A percentile compares a stretch with the other conserved stretches of the same genome.
Conservation (phyloP, 2,888 invertebrate genomes). For the Caenorhabditis plicata region DNA sequence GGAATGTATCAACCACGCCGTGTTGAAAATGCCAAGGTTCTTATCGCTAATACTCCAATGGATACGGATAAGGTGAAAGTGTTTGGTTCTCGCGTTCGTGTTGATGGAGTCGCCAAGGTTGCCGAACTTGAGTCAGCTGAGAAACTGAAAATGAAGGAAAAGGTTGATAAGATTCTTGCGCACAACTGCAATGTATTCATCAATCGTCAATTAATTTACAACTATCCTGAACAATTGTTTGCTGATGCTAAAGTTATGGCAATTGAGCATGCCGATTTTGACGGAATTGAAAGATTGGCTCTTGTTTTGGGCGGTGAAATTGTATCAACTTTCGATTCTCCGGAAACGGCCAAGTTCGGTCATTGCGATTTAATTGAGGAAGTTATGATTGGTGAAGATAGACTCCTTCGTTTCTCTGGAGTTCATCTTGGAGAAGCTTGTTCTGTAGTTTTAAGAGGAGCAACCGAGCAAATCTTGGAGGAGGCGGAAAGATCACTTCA, state of each 20-base stretch:
- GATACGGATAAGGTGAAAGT: constrained; percentile 90
- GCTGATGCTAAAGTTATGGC: constrained; percentile 95
- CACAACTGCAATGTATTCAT: constrained; percentile 97
- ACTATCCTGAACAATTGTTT: constrained; percentile 98
- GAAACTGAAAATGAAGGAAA: constrained; percentile 99
- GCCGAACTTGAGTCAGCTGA: constrained; percentile 96
- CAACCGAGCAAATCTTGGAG: constrained; percentile 95
- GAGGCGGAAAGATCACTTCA: constrained; percentile 97
- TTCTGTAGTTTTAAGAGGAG: constrained; percentile 92
- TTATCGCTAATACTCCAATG: constrained; percentile 99
- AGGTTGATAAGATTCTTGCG: constrained; percentile 87
- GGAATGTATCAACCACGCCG: constrained; percentile 96
- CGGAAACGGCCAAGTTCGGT: constrained; percentile 86
- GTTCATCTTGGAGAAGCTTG: constrained; percentile 80
- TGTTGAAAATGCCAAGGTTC: constrained; percentile 90
- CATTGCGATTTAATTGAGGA: constrained; percentile 93
- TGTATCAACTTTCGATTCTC: constrained; percentile 94
- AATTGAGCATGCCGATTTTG: constrained; percentile 99
- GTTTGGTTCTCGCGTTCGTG: constrained; percentile 84
- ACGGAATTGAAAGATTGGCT: constrained; percentile 94
- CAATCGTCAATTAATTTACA: constrained; percentile 97
- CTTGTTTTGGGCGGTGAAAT: constrained; percentile 97
- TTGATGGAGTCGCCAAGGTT: constrained; percentile 76
- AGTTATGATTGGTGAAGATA: constrained; percentile 97
- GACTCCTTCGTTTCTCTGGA: constrained; percentile 79